Evolutionary conservation across 2,888 invertebrate genomes (phyloP).

Genomic region (Urechis unicinctus): DNA sequence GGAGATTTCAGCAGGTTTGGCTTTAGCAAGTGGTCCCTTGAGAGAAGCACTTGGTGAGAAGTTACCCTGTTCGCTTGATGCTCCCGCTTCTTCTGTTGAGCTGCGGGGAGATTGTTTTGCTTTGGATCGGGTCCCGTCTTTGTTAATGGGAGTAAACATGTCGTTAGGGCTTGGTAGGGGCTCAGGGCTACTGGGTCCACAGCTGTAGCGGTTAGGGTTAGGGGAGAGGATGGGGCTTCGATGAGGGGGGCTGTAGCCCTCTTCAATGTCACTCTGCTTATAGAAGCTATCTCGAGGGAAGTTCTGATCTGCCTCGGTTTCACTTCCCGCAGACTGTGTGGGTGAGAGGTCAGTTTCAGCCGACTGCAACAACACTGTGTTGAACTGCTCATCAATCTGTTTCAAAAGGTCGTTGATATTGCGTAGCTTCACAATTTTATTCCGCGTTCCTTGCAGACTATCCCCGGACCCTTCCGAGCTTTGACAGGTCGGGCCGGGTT

Average conservation of each 20-base stretch:
- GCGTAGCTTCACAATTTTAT: conserved; percentile 8
- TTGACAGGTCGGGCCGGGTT: too few species aligned
- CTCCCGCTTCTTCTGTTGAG: too few species aligned
- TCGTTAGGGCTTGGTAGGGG: background rate
- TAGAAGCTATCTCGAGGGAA: conserved; percentile 4
- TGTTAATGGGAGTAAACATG: background rate
- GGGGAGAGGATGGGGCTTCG: conserved; percentile 8
- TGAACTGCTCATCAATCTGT: conserved; percentile 15
- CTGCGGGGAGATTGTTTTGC: too few species aligned
- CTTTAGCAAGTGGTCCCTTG: too few species aligned
- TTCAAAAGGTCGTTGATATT: conserved; percentile 13
- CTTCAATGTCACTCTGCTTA: conserved; percentile 10
- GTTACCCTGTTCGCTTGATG: too few species aligned
- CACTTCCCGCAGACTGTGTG: conserved; percentile 4
- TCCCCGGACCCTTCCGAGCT: too few species aligned
- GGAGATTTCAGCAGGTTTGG: too few species aligned
- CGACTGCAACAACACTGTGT: conserved; percentile 11
- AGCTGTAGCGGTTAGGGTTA: background rate
- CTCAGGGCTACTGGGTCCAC: background rate
- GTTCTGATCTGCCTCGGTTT: conserved; percentile 11
- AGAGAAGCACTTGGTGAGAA: too few species aligned
- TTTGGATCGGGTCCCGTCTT: too few species aligned
- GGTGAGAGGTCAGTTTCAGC: conserved; percentile 1
- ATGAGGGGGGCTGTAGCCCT: conserved; percentile 8
- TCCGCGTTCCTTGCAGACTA: conserved; percentile 4